Evolutionary conservation across 2,888 invertebrate genomes (phyloP).

Genomic region (Carpatolechia fugitivella): DNA sequence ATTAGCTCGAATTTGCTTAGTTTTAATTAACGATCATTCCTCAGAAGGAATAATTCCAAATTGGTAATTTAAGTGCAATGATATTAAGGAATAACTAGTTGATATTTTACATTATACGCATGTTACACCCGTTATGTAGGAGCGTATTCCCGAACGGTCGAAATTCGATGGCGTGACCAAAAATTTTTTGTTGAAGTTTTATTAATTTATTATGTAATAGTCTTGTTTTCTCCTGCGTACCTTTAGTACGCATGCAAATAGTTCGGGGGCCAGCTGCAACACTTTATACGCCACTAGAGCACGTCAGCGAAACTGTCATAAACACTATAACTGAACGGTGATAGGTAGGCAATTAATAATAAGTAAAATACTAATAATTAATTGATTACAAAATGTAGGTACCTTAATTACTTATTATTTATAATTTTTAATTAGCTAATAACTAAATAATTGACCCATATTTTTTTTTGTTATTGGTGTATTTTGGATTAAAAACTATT

Average conservation of each 20-base stretch:
- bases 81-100: slow-evolving; percentile 59
- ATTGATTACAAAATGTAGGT: too few species aligned
- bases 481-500: too few species aligned
- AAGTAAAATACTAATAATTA: too few species aligned
- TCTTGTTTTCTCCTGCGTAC: slow-evolving; percentile 40
- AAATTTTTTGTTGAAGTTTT: slow-evolving; percentile 40
- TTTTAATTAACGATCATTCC: slow-evolving; percentile 68
- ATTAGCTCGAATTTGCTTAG: slow-evolving; percentile 72
- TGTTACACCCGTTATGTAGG: slow-evolving; percentile 18
- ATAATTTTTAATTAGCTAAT: too few species aligned
- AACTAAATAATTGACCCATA: too few species aligned
- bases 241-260: slow-evolving; percentile 2
- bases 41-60: slow-evolving; percentile 70
- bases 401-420: too few species aligned
- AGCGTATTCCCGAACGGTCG: slow-evolving; percentile 10
- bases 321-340: too few species aligned
- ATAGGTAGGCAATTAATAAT: too few species aligned
- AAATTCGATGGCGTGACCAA: slow-evolving; percentile 14
- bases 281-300: too few species aligned
- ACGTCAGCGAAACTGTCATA: too few species aligned
- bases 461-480: too few species aligned
- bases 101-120: slow-evolving; percentile 39
- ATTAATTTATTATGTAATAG: slow-evolving; percentile 46
- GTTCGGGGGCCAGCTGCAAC: too few species aligned
- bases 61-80: slow-evolving; percentile 72